phyloP scores from a whole-genome alignment of 2,113 vertebrate species.

The Lipophrys pholis region DNA sequence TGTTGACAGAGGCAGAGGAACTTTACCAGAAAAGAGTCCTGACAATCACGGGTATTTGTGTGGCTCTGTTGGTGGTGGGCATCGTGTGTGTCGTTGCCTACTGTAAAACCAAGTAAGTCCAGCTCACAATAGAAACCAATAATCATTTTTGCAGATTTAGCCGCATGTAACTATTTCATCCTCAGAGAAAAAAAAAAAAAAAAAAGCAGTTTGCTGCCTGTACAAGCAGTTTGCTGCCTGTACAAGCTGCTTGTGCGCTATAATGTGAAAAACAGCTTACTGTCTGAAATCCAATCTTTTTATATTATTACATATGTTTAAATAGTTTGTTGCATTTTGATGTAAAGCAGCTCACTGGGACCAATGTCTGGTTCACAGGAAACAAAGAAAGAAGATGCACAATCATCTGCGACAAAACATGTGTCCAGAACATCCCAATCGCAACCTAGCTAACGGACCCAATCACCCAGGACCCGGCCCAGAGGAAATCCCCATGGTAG shows the following conservation, averaged over 20 bases:
- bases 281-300: background rate
- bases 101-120: slow-evolving; percentile 99
- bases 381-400: slow-evolving; percentile 98
- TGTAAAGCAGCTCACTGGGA: slow-evolving; percentile 8
- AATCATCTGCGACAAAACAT: slow-evolving; percentile 97
- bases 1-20: slow-evolving; percentile 94
- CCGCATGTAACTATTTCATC: background rate
- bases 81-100: slow-evolving; percentile 99
- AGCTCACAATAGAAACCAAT: background rate
- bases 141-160: background rate
- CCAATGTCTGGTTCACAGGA: slow-evolving; percentile 82
- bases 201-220: background rate
- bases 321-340: background rate
- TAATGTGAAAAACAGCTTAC: background rate
- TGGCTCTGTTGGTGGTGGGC: slow-evolving; percentile 96
- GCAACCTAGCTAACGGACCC: slow-evolving; percentile 93
- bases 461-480: slow-evolving; percentile 96
- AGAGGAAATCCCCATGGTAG: slow-evolving; percentile 97
- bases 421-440: slow-evolving; percentile 95
- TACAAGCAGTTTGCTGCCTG: background rate
- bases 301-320: background rate
- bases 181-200: background rate
- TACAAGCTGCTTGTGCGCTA: background rate
- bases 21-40: slow-evolving; percentile 99
- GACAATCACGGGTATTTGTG: slow-evolving; percentile 98